Conservation (phyloP, 2,888 invertebrate species). For the Elaeidobius kamerunicus region DNA sequence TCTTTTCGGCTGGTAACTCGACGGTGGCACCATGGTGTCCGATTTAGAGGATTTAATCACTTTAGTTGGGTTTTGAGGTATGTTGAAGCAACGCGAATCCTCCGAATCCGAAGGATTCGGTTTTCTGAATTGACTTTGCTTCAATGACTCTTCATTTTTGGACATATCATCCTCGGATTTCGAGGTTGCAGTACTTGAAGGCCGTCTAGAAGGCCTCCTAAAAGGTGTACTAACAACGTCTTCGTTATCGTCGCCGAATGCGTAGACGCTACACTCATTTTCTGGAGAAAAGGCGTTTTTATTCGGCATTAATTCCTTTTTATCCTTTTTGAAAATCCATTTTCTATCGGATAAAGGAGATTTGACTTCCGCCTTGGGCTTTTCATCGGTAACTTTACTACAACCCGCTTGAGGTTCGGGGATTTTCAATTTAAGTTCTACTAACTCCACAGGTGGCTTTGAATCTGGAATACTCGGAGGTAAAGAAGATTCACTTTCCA, state of each 20-base stretch:
- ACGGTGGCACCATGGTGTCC: conserved; percentile 20
- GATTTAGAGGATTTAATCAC: conserved; percentile 23
- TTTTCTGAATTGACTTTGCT: conserved; percentile 40
- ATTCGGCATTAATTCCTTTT: conserved; percentile 48
- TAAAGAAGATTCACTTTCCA: conserved; percentile 25
- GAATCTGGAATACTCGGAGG: neutral
- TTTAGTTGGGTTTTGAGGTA: conserved; percentile 37
- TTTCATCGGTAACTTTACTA: conserved; percentile 11
- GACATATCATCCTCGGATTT: conserved; percentile 50
- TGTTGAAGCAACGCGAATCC: conserved; percentile 35
- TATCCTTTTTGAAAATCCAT: conserved; percentile 58
- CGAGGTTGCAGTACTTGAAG: conserved; percentile 51
- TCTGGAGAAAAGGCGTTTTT: conserved; percentile 63
- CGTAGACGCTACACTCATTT: conserved; percentile 69
- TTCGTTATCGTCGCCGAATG: conserved; percentile 67
- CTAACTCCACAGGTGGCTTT: conserved; percentile 3
- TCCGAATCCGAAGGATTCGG: conserved; percentile 35
- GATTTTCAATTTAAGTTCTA: conserved; percentile 15
- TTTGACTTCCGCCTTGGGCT: conserved; percentile 26
- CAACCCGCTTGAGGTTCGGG: conserved; percentile 4
- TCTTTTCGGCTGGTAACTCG: conserved; percentile 19
- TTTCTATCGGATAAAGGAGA: conserved; percentile 49
- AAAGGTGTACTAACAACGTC: conserved; percentile 57
- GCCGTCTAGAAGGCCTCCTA: conserved; percentile 52
- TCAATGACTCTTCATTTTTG: conserved; percentile 42